Evolutionary conservation across 2,113 vertebrate species (phyloP).

Genomic region (Alligator sinensis): DNA sequence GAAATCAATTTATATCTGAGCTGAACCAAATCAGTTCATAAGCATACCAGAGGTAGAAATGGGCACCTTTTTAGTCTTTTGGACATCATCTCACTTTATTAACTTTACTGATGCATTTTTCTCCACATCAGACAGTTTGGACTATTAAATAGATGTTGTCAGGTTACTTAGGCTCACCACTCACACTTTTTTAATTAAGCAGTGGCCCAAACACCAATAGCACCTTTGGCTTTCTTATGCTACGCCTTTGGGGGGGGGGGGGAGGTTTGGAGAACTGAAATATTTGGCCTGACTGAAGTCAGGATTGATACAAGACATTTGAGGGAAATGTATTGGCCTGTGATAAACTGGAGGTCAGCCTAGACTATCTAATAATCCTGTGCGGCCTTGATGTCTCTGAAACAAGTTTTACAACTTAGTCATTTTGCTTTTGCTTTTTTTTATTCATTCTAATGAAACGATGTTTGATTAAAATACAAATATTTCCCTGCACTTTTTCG

Average conservation of each 20-base stretch:
- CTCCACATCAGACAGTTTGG: not conserved
- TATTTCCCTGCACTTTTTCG: not conserved
- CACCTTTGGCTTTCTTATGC: not conserved
- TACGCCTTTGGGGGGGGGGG: no score
- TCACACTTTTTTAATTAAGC: no score
- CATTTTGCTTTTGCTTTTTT: not conserved
- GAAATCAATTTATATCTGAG: not conserved
- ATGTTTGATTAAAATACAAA: not conserved
- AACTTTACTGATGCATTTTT: not conserved
- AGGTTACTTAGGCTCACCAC: not conserved
- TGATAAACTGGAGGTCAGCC: no score
- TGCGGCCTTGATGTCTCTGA: not conserved
- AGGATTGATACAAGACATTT: rapidly evolving
- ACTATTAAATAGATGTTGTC: not conserved
- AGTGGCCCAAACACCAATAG: not conserved
- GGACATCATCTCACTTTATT: not conserved
- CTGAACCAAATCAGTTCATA: not conserved
- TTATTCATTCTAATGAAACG: not conserved
- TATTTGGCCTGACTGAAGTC: rapidly evolving
- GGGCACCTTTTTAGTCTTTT: not conserved
- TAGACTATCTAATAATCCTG: not conserved
- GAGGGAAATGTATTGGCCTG: not conserved
- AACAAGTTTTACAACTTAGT: not conserved
- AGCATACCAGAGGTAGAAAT: not conserved
- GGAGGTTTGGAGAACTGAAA: not conserved